Evolutionary conservation across 1,140 invertebrate species (phyloP), one percentile per base, ranked within the genome.

Genomic region (Augochlora pura): DNA sequence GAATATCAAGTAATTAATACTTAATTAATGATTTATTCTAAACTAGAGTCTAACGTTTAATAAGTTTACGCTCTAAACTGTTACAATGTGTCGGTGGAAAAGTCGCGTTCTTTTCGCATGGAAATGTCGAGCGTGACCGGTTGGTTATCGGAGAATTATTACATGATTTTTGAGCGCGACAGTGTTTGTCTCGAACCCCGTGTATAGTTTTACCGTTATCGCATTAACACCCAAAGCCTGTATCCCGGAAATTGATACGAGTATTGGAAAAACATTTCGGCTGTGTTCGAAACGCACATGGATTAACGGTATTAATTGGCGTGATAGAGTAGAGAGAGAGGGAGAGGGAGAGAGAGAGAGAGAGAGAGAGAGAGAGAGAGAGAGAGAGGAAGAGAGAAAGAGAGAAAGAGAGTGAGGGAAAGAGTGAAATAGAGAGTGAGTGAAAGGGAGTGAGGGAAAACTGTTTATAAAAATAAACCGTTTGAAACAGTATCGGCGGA

Each of bases 41-140:
- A n/a, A n/a, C n/a, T n/a, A n/a, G n/a, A n/a, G n/a, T n/a, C n/a
- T n/a, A n/a, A n/a, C n/a, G n/a, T n/a, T n/a, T n/a, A n/a, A n/a
- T n/a, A n/a, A n/a, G n/a, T n/a, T n/a, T n/a, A n/a, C n/a, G 12
- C 64, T 21, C 23, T 59, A 49, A 60, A 76, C 21, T 14, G 65
- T 62, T 21, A 60, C 42, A 49, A 46, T 12, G 21, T 14, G 25
- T 76, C 16, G 14, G 5, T 25, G 54, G 18, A 7, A 1, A 49
- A 77, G 69, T 63, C n/a, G 42, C 39, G 23, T 10, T 32, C 23
- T 42, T 38, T 64, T 4, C 21, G 21, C 54, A 21, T 42, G n/a
- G 60, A 71, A 64, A 72, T 64, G 32, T 64, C 76, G n/a, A 14
- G 7, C 42, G 59, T 71, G 60, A 42, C 16, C 65, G 18, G 18